Percentiles rank a stretch among this genome's conserved stretches.
Conservation (phyloP, 2,888 invertebrate species). For the Bombylius discolor region DNA sequence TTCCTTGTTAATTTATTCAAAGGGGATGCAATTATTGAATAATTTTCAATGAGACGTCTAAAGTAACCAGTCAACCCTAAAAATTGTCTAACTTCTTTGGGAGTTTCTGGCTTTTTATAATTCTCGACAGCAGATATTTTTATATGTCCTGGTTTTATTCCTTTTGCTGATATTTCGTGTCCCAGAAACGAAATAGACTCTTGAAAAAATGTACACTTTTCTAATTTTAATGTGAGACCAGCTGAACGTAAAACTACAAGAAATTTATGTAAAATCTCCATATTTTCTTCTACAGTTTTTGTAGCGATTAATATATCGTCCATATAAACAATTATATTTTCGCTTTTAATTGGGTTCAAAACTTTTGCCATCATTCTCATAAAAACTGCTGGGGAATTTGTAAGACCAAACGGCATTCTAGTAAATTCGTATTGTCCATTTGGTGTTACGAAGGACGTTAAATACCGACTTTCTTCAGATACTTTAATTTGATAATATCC, state of each 20-base stretch:
- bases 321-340: slow-evolving; percentile 14
- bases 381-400: slow-evolving; percentile 13
- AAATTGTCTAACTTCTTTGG: neutral
- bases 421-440: slow-evolving; percentile 12
- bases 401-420: slow-evolving; percentile 12
- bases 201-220: slow-evolving; percentile 4
- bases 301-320: slow-evolving; percentile 17
- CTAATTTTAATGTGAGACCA: neutral
- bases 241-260: neutral
- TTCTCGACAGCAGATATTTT: neutral
- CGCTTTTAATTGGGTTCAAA: slow-evolving; percentile 8
- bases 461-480: slow-evolving; percentile 9
- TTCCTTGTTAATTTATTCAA: neutral
- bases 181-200: slow-evolving; percentile 1
- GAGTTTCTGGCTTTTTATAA: neutral
- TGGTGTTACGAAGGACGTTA: slow-evolving; percentile 15
- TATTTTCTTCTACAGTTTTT: neutral
- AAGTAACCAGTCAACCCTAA: neutral
- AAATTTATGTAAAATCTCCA: no score
- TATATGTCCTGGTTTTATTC: neutral
- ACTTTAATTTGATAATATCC: slow-evolving; percentile 14
- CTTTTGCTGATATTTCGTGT: neutral
- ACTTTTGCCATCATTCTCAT: slow-evolving; percentile 12
- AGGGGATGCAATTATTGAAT: slow-evolving; percentile 4
- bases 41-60: neutral